Conservation (phyloP, 37 sponge, comb jelly and placozoan species). For the Bolinopsis microptera region DNA sequence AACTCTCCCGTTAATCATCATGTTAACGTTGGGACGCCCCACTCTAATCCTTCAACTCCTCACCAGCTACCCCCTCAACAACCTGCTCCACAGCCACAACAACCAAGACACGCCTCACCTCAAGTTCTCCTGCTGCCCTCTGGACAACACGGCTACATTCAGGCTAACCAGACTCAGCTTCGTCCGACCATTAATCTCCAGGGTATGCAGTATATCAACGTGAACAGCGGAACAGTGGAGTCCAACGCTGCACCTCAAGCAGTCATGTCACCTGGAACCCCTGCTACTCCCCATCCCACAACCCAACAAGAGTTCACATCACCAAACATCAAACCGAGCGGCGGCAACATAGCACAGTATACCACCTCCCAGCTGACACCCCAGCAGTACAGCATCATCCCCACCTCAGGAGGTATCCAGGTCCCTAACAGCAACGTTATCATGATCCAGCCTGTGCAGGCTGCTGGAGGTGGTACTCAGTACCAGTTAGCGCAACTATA, state of each 20-base stretch:
- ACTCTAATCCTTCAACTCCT: slow-evolving; percentile 22
- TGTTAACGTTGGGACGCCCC: neutral
- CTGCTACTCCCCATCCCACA: slow-evolving; percentile 44
- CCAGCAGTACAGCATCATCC: slow-evolving; percentile 49
- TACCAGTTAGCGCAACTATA: slow-evolving; percentile 59
- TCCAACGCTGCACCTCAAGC: neutral
- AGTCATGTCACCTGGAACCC: neutral
- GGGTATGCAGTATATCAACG: slow-evolving; percentile 45
- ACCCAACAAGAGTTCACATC: slow-evolving; percentile 51
- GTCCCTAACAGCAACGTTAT: slow-evolving; percentile 50
- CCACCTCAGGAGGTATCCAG: slow-evolving; percentile 35
- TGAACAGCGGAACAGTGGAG: neutral
- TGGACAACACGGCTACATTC: slow-evolving; percentile 46
- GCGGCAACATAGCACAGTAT: slow-evolving; percentile 13
- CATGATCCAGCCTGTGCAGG: slow-evolving; percentile 48
- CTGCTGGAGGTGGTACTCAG: slow-evolving; percentile 17
- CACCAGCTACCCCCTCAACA: slow-evolving; percentile 5
- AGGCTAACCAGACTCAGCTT: slow-evolving; percentile 28
- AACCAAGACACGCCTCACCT: slow-evolving; percentile 15
- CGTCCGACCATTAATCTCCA: slow-evolving; percentile 25
- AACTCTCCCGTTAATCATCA: neutral
- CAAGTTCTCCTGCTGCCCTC: slow-evolving; percentile 22
- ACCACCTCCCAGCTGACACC: slow-evolving; percentile 33
- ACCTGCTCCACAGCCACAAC: slow-evolving; percentile 16
- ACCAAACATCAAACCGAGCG: slow-evolving; percentile 26